These are phyloP conservation scores for Caerostris darwini DNA, from an alignment of 1,140 invertebrate genomes.

Conservation along the genomic window DNA sequence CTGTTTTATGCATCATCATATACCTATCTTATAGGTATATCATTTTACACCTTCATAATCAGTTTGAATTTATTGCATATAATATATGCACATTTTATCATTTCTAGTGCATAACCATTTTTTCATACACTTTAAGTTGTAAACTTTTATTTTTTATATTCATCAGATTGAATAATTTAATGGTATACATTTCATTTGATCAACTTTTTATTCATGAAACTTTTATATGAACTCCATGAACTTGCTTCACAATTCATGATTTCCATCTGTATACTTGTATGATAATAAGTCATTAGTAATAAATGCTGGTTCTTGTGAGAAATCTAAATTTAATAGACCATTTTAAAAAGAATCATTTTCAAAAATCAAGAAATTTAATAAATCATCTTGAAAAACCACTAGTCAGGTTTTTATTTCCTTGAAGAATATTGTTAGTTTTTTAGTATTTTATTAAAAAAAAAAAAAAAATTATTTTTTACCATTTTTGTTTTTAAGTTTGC, in stretches of 20 bases:
- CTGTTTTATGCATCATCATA: conserved; percentile 54
- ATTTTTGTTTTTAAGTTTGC: too few species aligned
- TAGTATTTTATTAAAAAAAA: too few species aligned
- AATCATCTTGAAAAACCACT: background rate
- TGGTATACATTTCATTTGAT: background rate
- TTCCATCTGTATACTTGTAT: conserved; percentile 35
- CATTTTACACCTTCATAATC: conserved; percentile 45
- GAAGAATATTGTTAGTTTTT: too few species aligned
- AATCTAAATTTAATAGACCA: background rate
- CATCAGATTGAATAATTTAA: background rate
- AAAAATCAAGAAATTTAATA: too few species aligned
- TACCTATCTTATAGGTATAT: conserved; percentile 63
- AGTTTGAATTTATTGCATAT: conserved; percentile 37
- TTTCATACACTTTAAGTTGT: background rate
- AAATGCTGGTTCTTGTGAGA: background rate
- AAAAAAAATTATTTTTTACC: too few species aligned
- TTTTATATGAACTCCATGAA: background rate
- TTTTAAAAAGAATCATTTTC: background rate
- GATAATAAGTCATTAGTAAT: background rate
- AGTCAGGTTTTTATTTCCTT: background rate
- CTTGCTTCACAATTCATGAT: background rate
- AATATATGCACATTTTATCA: conserved; percentile 36
- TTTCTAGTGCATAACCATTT: conserved; percentile 25
- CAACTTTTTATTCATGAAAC: background rate
- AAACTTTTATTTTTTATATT: background rate